Percentiles rank a stretch among this genome's conserved stretches.
These are phyloP conservation scores for Hystrix brachyura DNA, from an alignment of 2,113 vertebrate genomes.

Conservation along the genomic window DNA sequence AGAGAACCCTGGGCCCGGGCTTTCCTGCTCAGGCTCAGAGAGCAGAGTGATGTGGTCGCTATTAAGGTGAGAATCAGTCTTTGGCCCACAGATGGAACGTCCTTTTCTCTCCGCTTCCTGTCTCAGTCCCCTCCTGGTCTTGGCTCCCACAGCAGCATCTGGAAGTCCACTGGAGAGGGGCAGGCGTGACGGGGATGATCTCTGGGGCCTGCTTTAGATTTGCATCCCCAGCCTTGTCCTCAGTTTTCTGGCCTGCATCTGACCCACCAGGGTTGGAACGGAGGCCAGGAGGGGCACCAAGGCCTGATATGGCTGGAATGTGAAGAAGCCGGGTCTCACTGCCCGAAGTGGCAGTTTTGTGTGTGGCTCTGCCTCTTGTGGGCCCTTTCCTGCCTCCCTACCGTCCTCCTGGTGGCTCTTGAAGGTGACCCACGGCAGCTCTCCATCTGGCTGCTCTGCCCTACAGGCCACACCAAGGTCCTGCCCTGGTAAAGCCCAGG, in stretches of 20 bases:
- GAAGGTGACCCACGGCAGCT: too few species aligned
- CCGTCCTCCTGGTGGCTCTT: background rate
- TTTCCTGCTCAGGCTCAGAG: background rate
- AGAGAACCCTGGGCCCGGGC: too few species aligned
- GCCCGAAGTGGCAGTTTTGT: accelerated
- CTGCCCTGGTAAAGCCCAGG: background rate
- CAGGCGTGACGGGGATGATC: accelerated
- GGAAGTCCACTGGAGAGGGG: background rate
- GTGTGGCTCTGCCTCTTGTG: background rate
- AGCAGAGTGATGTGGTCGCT: background rate
- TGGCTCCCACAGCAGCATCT: too few species aligned
- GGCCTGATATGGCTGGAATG: accelerated
- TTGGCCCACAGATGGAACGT: background rate
- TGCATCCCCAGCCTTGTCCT: background rate
- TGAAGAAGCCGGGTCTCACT: accelerated
- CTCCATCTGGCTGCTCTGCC: accelerated
- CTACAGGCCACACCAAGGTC: accelerated
- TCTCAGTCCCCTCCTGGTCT: background rate
- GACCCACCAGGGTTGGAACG: accelerated
- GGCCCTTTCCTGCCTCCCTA: background rate
- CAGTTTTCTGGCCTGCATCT: background rate
- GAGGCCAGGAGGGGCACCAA: background rate
- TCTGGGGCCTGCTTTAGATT: accelerated
- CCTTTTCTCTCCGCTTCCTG: background rate
- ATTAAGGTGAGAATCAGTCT: background rate